Conservation (phyloP, 1,140 invertebrate species). For the Stegodyphus mimosarum region DNA sequence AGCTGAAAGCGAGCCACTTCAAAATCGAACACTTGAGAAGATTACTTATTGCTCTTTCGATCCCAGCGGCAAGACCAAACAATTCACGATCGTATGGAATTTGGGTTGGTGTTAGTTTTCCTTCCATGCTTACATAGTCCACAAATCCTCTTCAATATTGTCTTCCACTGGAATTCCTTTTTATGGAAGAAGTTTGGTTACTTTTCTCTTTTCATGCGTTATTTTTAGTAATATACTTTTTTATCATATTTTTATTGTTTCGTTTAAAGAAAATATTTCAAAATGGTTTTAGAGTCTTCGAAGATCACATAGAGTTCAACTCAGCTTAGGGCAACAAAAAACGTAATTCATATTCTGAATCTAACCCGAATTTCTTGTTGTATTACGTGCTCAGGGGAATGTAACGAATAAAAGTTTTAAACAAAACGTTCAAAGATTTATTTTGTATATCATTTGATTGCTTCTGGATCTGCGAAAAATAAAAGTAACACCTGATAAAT, state of each 20-base stretch:
- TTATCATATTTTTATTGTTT: not conserved
- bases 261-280: not conserved
- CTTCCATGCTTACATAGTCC: no score
- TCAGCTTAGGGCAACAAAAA: no score
- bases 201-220: no score
- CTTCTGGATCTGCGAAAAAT: no score
- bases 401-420: no score
- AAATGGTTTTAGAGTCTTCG: not conserved
- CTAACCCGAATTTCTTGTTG: no score
- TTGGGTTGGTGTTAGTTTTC: not conserved
- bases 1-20: not conserved
- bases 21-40: conserved; percentile 9
- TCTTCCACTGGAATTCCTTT: not conserved
- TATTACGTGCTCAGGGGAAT: no score
- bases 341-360: no score
- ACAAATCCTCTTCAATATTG: not conserved
- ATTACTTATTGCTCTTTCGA: conserved; percentile 10
- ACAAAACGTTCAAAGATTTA: no score
- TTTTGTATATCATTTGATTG: no score
- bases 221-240: not conserved
- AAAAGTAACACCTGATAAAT: no score
- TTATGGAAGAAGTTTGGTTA: no score
- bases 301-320: not conserved
- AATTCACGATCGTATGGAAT: not conserved
- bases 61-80: conserved; percentile 7